A percentile compares a stretch with the other conserved stretches of the same genome.
Conservation (phyloP, 2,113 vertebrate species). For the Microcebus tavaratra region DNA sequence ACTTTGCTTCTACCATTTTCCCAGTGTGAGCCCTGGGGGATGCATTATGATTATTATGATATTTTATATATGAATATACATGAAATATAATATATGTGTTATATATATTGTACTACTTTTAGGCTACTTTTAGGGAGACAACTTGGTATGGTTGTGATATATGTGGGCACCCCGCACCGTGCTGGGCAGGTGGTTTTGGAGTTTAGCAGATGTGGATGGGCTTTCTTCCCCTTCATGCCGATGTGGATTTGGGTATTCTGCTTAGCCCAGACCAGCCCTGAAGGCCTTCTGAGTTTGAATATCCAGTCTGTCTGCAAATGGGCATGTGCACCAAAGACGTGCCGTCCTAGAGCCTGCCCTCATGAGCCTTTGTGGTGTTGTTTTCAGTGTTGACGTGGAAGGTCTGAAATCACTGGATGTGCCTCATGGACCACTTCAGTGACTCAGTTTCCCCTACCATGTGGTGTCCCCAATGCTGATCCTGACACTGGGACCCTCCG, state of each 20-base stretch:
- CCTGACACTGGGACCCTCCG: not conserved
- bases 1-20: not conserved
- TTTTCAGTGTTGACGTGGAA: not conserved
- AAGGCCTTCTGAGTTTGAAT: not conserved
- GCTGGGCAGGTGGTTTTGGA: not conserved
- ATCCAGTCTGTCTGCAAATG: not conserved
- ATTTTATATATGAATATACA: too few relatives aligned
- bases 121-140: not conserved
- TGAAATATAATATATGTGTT: too few relatives aligned
- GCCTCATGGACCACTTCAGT: not conserved
- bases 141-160: not conserved
- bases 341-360: not conserved
- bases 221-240: not conserved
- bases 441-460: not conserved
- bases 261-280: not conserved
- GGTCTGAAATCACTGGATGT: not conserved
- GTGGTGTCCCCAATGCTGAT: accelerated
- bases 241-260: not conserved
- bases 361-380: not conserved
- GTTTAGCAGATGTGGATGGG: not conserved
- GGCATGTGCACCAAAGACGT: accelerated
- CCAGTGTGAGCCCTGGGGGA: not conserved
- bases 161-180: not conserved
- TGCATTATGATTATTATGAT: too few relatives aligned
- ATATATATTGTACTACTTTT: too few relatives aligned